Evolutionary conservation across 2,113 vertebrate species (phyloP).

Genomic region (Coreoperca whiteheadi): DNA sequence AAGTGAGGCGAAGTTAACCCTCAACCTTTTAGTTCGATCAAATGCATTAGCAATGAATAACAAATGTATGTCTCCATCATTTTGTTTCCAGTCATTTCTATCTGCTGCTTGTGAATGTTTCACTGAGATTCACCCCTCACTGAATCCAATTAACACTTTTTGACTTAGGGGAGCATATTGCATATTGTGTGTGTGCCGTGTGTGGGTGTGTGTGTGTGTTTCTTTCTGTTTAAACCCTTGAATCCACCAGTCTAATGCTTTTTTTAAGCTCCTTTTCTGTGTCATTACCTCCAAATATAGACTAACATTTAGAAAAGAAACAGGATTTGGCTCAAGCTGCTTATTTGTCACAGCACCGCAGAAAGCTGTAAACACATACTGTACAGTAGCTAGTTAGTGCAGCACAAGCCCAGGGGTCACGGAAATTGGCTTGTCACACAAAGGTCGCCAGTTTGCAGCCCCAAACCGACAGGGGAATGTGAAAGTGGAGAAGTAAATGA

Average conservation of each 20-base stretch:
- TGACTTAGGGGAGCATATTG: conserved; percentile 9
- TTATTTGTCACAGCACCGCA: conserved; percentile 50
- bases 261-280: conserved; percentile 55
- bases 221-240: conserved; percentile 39
- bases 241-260: conserved; percentile 45
- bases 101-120: conserved; percentile 17
- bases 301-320: conserved; percentile 51
- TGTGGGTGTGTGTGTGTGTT: background rate
- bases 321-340: conserved; percentile 62
- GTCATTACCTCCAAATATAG: conserved; percentile 69
- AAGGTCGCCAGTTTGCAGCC: background rate
- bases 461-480: background rate
- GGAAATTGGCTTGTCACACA: background rate
- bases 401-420: conserved; percentile 40
- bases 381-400: conserved; percentile 7
- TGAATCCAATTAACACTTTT: conserved; percentile 59
- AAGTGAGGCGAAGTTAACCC: conserved; percentile 5
- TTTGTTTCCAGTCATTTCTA: conserved; percentile 35
- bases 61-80: conserved; percentile 11
- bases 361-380: conserved; percentile 34
- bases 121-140: conserved; percentile 19
- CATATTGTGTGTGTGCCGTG: conserved; percentile 6
- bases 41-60: conserved; percentile 14
- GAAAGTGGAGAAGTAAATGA: background rate
- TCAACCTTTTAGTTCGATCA: conserved; percentile 22